Conservation (phyloP, 2,888 invertebrate species). For the Protophormia terraenovae region DNA sequence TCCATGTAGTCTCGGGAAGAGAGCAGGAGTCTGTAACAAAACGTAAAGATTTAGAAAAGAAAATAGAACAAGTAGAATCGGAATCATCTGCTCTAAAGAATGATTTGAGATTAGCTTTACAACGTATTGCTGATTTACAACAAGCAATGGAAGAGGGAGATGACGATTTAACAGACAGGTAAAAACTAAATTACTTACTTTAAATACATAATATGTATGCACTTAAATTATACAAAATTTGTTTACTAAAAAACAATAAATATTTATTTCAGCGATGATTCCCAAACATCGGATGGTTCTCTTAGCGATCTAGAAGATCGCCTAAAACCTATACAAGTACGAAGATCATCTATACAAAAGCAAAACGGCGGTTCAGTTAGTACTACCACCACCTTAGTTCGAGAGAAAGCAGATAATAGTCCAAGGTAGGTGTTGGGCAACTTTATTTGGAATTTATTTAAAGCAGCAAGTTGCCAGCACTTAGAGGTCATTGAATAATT, state of each 20-base stretch:
- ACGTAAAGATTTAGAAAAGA: constrained; percentile 89
- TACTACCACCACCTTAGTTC: constrained; percentile 78
- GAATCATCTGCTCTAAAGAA: constrained; percentile 87
- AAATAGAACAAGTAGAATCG: constrained; percentile 86
- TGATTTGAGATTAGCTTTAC: constrained; percentile 93
- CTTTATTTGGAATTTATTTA: constrained; percentile 59
- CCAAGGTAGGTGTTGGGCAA: constrained; percentile 77
- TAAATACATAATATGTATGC: background rate
- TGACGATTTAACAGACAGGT: constrained; percentile 83
- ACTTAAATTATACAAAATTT: background rate
- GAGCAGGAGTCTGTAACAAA: constrained; percentile 89
- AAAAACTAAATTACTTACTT: background rate
- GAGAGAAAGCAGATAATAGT: constrained; percentile 80
- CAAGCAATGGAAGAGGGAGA: constrained; percentile 95
- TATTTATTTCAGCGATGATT: constrained; percentile 73
- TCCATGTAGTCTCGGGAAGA: constrained; percentile 86
- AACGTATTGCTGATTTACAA: constrained; percentile 95
- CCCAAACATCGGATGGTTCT: constrained; percentile 77
- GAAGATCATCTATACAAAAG: constrained; percentile 73
- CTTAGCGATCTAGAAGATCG: constrained; percentile 80
- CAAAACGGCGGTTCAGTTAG: constrained; percentile 70
- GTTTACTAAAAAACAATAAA: background rate
- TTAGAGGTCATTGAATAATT: constrained; percentile 61
- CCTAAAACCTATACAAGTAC: constrained; percentile 78
- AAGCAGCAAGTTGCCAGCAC: constrained; percentile 66